A percentile compares a stretch with the other conserved stretches of the same genome.
phyloP scores from a whole-genome alignment of 1,140 invertebrate species.

The Microvelia longipes region DNA sequence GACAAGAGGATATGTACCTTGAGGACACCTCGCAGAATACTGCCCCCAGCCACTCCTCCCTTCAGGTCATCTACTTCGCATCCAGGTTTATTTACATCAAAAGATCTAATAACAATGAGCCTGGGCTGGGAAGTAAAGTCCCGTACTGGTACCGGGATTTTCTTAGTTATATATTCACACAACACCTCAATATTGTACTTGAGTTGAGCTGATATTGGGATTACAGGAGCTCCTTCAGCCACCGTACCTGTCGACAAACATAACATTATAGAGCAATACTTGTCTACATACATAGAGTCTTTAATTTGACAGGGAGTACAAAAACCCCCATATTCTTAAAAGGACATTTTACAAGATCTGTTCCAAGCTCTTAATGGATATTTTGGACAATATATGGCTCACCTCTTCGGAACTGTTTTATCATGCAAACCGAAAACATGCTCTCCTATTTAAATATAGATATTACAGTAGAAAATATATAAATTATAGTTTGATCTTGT shows the following conservation, averaged over 20 bases:
- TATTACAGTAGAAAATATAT: too few species aligned
- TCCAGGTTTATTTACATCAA: conserved; percentile 99
- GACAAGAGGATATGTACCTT: conserved; percentile 58
- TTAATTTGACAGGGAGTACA: not conserved
- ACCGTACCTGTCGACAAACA: conserved; percentile 57
- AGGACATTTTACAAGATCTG: too few species aligned
- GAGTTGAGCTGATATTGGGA: conserved; percentile 96
- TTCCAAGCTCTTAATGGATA: too few species aligned
- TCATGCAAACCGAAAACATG: too few species aligned
- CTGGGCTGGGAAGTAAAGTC: conserved; percentile 93
- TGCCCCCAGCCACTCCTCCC: conserved; percentile 96
- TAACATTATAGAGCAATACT: not conserved
- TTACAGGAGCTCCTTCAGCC: conserved; percentile 92
- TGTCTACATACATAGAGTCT: not conserved
- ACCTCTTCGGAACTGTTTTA: too few species aligned
- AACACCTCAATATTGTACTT: conserved; percentile 99
- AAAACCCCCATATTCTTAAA: too few species aligned
- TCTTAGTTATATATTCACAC: conserved; percentile 95
- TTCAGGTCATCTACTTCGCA: conserved; percentile 97
- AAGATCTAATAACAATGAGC: conserved; percentile 95
- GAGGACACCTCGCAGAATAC: conserved; percentile 87
- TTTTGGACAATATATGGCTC: too few species aligned
- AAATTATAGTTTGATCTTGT: too few species aligned
- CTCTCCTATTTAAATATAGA: too few species aligned
- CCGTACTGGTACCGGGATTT: conserved; percentile 87